Percentiles rank a stretch among this genome's conserved stretches.
These are phyloP conservation scores for Argyra leucocephala DNA, from an alignment of 2,888 invertebrate genomes.

Conservation along the genomic window DNA sequence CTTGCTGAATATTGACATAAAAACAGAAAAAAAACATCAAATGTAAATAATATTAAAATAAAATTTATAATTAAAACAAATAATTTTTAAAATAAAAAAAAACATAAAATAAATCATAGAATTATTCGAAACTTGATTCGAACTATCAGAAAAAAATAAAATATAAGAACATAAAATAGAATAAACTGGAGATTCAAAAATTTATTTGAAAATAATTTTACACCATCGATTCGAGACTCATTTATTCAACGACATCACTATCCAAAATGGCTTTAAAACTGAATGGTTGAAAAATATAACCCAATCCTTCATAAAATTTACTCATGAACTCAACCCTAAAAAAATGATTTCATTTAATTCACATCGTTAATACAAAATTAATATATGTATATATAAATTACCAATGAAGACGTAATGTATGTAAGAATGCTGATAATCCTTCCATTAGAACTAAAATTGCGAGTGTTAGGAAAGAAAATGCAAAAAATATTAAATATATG, in stretches of 20 bases:
- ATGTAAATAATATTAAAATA: no score
- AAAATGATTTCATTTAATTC: background rate
- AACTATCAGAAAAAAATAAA: no score
- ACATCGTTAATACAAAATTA: background rate
- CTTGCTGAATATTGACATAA: no score
- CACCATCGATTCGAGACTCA: no score
- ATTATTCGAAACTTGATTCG: no score
- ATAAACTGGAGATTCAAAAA: no score
- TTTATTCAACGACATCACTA: slow-evolving; percentile 43
- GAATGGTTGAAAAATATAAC: slow-evolving; percentile 77
- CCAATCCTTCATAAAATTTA: slow-evolving; percentile 78
- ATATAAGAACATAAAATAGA: no score
- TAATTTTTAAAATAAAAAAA: no score
- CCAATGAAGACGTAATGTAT: slow-evolving; percentile 96
- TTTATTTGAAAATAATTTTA: no score
- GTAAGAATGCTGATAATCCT: slow-evolving; percentile 95
- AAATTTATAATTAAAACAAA: no score
- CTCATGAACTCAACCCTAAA: slow-evolving; percentile 93
- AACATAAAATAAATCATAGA: no score
- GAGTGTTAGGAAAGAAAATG: slow-evolving; percentile 85
- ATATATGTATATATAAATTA: slow-evolving; percentile 38
- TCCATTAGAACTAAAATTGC: slow-evolving; percentile 97
- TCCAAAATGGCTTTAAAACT: slow-evolving; percentile 68
- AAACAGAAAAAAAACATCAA: no score
- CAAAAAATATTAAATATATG: slow-evolving; percentile 73